These are phyloP conservation scores for Philypnodon macrostomus DNA, from an alignment of 2,797 vertebrate genomes.

Conservation along the genomic window DNA sequence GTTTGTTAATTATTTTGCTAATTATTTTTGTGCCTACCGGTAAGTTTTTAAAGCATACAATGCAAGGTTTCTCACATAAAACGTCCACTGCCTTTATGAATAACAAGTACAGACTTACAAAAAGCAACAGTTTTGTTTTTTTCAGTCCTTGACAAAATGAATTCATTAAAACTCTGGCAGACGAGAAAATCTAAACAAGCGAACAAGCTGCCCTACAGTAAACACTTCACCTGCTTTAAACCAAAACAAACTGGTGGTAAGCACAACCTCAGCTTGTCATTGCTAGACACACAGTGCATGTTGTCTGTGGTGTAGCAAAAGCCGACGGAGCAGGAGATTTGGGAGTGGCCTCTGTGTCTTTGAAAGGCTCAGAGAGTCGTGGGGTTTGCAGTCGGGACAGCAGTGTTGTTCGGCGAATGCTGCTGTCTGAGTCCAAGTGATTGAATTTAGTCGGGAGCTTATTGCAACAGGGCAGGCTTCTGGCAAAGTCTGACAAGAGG, in stretches of 20 bases:
- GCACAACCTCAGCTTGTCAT: too few relatives aligned
- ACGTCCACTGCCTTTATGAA: too few relatives aligned
- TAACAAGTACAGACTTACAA: too few relatives aligned
- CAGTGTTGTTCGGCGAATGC: conserved; percentile 82
- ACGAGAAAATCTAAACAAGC: conserved; percentile 6
- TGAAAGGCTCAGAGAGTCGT: conserved; percentile 77
- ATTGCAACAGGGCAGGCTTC: conserved; percentile 81
- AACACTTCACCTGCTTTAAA: conserved; percentile 14
- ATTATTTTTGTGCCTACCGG: too few relatives aligned
- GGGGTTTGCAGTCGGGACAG: conserved; percentile 78
- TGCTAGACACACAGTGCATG: neutral
- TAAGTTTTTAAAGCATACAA: too few relatives aligned
- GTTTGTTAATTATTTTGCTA: too few relatives aligned
- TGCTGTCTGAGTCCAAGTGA: conserved; percentile 87
- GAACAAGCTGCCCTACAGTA: neutral
- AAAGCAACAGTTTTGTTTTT: neutral
- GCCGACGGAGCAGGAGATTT: conserved; percentile 52
- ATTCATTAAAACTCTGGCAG: neutral
- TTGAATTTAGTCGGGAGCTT: conserved; percentile 57
- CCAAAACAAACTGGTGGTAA: conserved; percentile 16
- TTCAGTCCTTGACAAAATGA: neutral
- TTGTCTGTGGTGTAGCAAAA: neutral
- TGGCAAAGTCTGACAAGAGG: conserved; percentile 84
- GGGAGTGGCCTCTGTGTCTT: conserved; percentile 62
- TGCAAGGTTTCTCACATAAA: too few relatives aligned